Evolutionary conservation across 2,113 vertebrate genomes (phyloP), one percentile per base, ranked within the genome.

Genomic region (Callorhinus ursinus): DNA sequence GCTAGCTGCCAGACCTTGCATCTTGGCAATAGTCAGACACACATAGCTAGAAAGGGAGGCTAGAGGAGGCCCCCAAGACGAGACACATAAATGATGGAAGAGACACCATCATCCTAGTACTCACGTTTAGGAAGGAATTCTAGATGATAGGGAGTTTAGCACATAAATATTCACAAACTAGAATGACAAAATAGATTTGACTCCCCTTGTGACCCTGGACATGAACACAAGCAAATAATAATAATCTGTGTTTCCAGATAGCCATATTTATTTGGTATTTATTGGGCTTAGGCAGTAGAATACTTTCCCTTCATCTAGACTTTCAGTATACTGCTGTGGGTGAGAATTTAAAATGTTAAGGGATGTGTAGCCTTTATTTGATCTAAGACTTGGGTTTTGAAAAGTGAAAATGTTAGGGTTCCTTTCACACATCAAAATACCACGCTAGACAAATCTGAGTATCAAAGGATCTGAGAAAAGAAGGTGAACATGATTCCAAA

Each of bases 321-420:
- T 82, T 61, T 57, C 71, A 95, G 92, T 85, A 88, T 55, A 82
- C 36, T 39, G 51, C 71, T 95, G 19, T 24, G 42, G 28, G 39
- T 63, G 39, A 96, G 79, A 96, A 81, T 59, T 93, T 59, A 88
- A 88, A 80, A 72, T 72, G 53, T 79, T 72, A 88, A 97, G 55
- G 26, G 19, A 92, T 57, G 76, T 33, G 33, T 31, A 65, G n/a
- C 57, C 19, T 82, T 93, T 96, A 74, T 85, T 85, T 95, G 92
- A 95, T 81, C 82, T 93, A 85, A 88, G 85, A 90, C 69, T 69
- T 96, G 33, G 53, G 69, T 74, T 92, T 94, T 96, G 59, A 83
- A 95, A 96, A 91, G 24, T 72, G 39, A 95, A 93, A 97, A 69
- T 59, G 24, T 81, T 90, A 90, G 42, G 21, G 10, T 61, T 95